Conservation (phyloP, 2,888 invertebrate genomes). For the Disparrhopalites patrizii region DNA sequence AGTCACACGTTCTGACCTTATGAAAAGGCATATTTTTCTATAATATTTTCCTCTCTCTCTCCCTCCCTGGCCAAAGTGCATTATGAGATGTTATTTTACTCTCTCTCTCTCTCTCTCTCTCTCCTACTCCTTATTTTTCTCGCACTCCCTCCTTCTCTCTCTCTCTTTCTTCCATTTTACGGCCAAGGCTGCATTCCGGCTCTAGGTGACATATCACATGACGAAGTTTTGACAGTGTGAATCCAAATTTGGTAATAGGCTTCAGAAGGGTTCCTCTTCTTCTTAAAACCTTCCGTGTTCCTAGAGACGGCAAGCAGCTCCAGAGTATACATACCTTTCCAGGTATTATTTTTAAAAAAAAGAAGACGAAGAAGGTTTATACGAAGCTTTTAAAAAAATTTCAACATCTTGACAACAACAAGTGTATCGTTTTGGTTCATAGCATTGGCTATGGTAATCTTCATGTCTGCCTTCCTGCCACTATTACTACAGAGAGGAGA, state of each 20-base stretch:
- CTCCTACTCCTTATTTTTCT: too few species aligned
- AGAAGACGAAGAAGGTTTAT: neutral
- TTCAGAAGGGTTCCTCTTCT: constrained; percentile 39
- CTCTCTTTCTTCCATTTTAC: neutral
- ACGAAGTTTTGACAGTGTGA: constrained; percentile 47
- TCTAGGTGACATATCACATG: constrained; percentile 48
- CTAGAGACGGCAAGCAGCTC: neutral
- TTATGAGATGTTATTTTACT: neutral
- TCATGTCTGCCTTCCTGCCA: too few species aligned
- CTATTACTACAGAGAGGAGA: too few species aligned
- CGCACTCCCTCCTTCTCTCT: neutral
- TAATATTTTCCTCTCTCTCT: neutral
- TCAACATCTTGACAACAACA: too few species aligned
- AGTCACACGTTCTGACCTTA: too few species aligned
- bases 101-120: neutral
- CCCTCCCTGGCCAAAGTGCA: neutral
- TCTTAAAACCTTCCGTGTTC: constrained; percentile 7
- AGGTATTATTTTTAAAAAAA: neutral
- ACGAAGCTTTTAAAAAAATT: too few species aligned
- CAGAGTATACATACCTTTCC: neutral
- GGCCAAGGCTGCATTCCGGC: constrained; percentile 13
- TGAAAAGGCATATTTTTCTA: neutral
- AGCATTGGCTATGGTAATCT: too few species aligned
- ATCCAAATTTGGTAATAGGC: constrained; percentile 44
- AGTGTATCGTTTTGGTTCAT: too few species aligned